Evolutionary conservation across 2,797 vertebrate species (phyloP).

Genomic region (Hemibagrus guttatus): DNA sequence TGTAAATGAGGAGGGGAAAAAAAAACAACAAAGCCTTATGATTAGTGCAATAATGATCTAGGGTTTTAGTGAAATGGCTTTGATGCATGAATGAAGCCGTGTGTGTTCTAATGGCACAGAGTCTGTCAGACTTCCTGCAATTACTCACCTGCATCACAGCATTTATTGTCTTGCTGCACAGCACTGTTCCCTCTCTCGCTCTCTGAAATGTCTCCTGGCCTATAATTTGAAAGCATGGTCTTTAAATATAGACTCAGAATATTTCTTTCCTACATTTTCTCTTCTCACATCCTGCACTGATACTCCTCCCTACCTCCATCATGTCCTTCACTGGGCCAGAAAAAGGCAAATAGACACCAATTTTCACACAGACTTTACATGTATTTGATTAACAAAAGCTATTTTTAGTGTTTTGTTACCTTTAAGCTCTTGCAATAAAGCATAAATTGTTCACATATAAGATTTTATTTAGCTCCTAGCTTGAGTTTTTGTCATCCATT

Average conservation of each 20-base stretch:
- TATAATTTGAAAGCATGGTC: conserved; percentile 28
- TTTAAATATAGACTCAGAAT: conserved; percentile 20
- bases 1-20: background rate
- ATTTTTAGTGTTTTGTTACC: background rate
- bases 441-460: background rate
- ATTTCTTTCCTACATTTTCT: conserved; percentile 2
- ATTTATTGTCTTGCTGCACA: conserved; percentile 30
- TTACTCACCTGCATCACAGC: conserved; percentile 40
- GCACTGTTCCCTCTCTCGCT: conserved; percentile 7
- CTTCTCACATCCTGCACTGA: background rate
- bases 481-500: background rate
- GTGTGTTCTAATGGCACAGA: conserved; percentile 30
- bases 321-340: background rate
- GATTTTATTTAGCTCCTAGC: background rate
- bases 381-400: background rate
- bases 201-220: conserved; percentile 10
- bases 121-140: conserved; percentile 45
- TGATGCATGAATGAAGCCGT: background rate
- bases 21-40: background rate
- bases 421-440: background rate
- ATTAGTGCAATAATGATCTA: background rate
- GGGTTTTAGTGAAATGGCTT: background rate
- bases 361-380: background rate
- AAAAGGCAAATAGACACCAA: background rate
- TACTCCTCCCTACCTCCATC: background rate